A percentile compares a stretch with the other conserved stretches of the same genome.
Conservation (phyloP, 2,797 vertebrate species). For the Helostoma temminkii region DNA sequence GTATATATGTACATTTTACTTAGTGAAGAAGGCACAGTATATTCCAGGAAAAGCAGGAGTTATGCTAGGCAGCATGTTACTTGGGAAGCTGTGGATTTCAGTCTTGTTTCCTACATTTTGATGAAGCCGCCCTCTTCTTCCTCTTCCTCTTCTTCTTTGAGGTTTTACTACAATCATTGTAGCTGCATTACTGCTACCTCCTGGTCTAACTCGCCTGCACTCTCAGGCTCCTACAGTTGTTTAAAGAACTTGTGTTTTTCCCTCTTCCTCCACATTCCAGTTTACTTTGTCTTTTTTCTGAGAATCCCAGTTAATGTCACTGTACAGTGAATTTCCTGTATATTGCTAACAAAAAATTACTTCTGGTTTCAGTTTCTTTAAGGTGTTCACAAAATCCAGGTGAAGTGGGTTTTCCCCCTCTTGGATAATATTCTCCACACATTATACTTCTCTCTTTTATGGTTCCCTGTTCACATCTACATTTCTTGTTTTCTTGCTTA, state of each 20-base stretch:
- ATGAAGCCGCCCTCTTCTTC: background rate
- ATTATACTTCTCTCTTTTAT: background rate
- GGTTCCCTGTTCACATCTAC: background rate
- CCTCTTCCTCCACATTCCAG: background rate
- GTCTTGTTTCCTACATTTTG: background rate
- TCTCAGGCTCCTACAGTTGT: too few relatives aligned
- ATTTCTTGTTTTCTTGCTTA: background rate
- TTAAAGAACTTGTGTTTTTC: background rate
- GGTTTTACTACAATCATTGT: background rate
- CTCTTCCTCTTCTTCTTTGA: background rate
- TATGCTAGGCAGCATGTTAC: too few relatives aligned
- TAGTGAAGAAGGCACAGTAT: background rate
- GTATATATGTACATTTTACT: background rate
- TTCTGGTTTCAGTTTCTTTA: background rate
- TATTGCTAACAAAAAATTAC: background rate
- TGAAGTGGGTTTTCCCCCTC: background rate
- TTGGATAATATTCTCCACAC: background rate
- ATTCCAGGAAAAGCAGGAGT: too few relatives aligned
- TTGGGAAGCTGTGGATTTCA: background rate
- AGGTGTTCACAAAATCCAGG: background rate
- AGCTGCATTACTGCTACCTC: conserved; percentile 14
- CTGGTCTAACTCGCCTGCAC: background rate
- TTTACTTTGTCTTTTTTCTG: background rate
- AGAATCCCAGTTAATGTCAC: background rate
- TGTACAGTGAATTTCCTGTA: too few relatives aligned